Evolutionary conservation across 2,113 vertebrate species (phyloP).

Genomic region (Calidris pugnax): DNA sequence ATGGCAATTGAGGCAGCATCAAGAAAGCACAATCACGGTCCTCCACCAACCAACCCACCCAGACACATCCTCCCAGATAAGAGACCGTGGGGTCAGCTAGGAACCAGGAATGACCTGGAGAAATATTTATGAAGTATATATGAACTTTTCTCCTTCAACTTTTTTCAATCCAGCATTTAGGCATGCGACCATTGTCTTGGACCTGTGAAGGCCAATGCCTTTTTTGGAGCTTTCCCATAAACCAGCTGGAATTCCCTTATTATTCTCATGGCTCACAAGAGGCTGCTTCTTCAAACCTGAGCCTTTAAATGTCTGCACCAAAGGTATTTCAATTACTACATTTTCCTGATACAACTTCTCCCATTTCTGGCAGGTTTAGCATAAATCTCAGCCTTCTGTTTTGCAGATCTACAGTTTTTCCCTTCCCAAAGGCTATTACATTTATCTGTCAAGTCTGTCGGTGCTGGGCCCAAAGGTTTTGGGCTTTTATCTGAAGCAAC

Average conservation of each 20-base stretch:
- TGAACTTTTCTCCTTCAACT: background rate
- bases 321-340: background rate
- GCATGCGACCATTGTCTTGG: background rate
- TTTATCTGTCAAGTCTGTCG: background rate
- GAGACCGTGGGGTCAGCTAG: background rate
- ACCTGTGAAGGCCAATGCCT: background rate
- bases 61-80: background rate
- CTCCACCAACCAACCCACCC: background rate
- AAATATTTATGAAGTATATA: background rate
- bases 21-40: background rate
- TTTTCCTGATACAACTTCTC: background rate
- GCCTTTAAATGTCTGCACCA: background rate
- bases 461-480: background rate
- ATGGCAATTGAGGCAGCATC: background rate
- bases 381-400: background rate
- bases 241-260: background rate
- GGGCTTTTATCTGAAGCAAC: background rate
- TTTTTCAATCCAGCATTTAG: background rate
- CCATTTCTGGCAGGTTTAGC: background rate
- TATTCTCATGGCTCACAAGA: background rate
- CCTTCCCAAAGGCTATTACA: background rate
- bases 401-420: background rate
- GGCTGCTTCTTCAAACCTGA: background rate
- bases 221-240: background rate
- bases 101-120: background rate